Conservation (phyloP, 1,140 invertebrate species). For the Bombus sibiricus region DNA sequence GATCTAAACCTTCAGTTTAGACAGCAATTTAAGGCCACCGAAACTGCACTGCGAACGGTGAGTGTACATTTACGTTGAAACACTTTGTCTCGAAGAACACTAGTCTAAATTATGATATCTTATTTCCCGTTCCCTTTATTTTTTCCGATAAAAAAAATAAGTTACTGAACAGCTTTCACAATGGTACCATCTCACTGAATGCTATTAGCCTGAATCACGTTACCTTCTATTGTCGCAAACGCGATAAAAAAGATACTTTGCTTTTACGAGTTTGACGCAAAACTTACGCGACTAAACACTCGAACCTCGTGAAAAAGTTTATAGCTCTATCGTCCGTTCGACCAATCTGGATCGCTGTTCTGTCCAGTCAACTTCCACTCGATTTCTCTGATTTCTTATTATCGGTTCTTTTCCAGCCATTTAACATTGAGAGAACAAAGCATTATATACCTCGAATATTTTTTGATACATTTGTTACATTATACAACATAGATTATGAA, state of each 20-base stretch:
- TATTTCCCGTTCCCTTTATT: neutral
- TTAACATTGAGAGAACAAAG: neutral
- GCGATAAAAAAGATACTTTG: constrained; percentile 66
- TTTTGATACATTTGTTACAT: too few species aligned
- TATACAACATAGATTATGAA: too few species aligned
- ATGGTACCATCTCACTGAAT: constrained; percentile 33
- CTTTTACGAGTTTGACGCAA: constrained; percentile 74
- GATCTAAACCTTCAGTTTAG: constrained; percentile 81
- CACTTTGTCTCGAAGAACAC: too few species aligned
- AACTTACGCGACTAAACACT: constrained; percentile 49
- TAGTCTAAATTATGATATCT: neutral
- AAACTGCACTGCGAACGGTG: constrained; percentile 83
- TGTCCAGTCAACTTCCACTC: constrained; percentile 14
- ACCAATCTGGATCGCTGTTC: constrained; percentile 21
- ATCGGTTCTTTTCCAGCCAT: neutral
- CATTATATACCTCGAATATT: too few species aligned
- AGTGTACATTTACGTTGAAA: constrained; percentile 62
- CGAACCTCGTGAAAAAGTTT: constrained; percentile 51
- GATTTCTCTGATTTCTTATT: constrained; percentile 22
- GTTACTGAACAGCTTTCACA: constrained; percentile 58
- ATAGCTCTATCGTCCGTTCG: constrained; percentile 71
- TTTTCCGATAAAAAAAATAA: neutral
- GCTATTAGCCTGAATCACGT: constrained; percentile 58
- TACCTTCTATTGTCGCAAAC: constrained; percentile 55
- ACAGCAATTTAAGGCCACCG: constrained; percentile 83